Conservation (phyloP, 2,113 vertebrate species). For the Alosa alosa region DNA sequence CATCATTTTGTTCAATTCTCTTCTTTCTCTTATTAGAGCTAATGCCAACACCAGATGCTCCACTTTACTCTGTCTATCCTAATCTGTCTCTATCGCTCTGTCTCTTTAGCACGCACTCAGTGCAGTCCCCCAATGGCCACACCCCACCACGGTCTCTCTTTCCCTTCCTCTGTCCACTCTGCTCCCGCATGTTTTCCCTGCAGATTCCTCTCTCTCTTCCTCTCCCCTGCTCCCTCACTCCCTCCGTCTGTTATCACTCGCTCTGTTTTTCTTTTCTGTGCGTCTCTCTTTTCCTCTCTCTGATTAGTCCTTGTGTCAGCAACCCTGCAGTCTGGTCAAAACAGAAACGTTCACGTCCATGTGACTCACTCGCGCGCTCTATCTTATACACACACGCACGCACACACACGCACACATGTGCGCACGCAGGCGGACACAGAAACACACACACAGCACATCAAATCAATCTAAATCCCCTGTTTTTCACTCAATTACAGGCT, state of each 20-base stretch:
- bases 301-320: slow-evolving; percentile 62
- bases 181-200: not conserved
- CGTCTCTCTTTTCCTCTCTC: not conserved
- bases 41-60: not conserved
- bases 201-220: not conserved
- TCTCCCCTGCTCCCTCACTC: not conserved
- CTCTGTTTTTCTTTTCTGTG: not conserved
- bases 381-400: not conserved
- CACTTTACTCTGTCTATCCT: not conserved
- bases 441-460: slow-evolving; percentile 24
- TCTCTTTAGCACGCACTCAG: not conserved
- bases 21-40: not conserved
- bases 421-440: not conserved
- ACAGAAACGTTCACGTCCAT: slow-evolving; percentile 33
- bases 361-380: not conserved
- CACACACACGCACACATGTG: not conserved
- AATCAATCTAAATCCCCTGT: slow-evolving; percentile 28
- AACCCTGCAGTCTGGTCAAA: slow-evolving; percentile 16
- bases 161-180: not conserved
- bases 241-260: not conserved
- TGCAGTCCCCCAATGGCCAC: not conserved
- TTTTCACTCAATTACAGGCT: slow-evolving; percentile 28
- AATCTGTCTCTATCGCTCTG: not conserved
- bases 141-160: not conserved
- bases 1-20: not conserved